Base-by-base conservation (phyloP, 2,797 vertebrate species). In the Takifugu rubripes region DNA sequence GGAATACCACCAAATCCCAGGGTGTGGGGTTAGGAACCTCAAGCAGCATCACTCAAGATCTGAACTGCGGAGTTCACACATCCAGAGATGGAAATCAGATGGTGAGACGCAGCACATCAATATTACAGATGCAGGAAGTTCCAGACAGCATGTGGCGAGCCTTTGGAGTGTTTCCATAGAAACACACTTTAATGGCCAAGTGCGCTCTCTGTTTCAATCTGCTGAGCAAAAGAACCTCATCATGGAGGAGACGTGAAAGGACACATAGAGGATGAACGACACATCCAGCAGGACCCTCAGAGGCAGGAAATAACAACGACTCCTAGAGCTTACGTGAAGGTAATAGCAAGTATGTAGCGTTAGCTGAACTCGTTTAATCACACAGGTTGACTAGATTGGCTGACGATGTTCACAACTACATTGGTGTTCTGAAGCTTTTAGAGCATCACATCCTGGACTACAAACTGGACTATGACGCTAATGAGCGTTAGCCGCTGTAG, bases 101-200 rank as follows among this genome's bases (percentile, higher is more conserved):
- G 44, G 21, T 8, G 21, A 48, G 46, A 33, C 49, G 42, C 68
- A 72, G 27, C 27, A 11, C 24, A 17, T 75, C 65, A 79, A 73
- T 61, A 78, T 67, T 59, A 51, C 67, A 61, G 68, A 75, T 58
- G 71, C 57, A 46, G 70, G 61, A 80, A 75, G 85, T 74, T 82
- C 66, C 47, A 71, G 68, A 72, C 67, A 31, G 66, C 75, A 47
- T 55, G 74, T 68, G 66, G 60, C 65, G 72, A 68, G 75, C 77
- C 82, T 82, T 76, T 74, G 70, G 74, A 78, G 74, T 70, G 89
- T 92, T 92, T 87, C 90, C 89, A 91, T 92, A 87, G 90, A 88
- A 91, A 92, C 91, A 42, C 49, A 65, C 78, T 84, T 88, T 88
- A 85, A 88, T 79, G 72, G 81, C 67, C 70, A 83, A 86, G 84